These are phyloP conservation scores for Prionchulus punctatus DNA, from an alignment of 2,888 invertebrate species.

Conservation along the genomic window DNA sequence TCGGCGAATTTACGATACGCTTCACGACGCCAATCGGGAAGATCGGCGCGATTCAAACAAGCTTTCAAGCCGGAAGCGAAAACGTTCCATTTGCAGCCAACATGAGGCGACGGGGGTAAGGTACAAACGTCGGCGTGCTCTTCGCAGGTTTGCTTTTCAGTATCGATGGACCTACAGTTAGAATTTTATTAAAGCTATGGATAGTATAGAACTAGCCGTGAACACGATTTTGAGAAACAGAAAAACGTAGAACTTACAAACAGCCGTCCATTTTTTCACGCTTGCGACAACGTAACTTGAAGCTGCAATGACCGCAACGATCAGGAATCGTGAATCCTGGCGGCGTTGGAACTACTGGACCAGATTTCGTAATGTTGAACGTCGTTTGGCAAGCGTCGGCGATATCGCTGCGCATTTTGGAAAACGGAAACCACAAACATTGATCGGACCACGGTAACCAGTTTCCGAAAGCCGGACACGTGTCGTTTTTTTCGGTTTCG, in stretches of 20 bases:
- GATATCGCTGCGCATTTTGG: not conserved
- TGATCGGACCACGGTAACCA: conserved; percentile 7
- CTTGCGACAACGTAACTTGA: conserved; percentile 9
- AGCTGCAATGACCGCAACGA: conserved; percentile 9
- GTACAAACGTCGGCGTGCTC: conserved; percentile 10
- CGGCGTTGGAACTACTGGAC: not conserved
- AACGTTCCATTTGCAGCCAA: conserved; percentile 4
- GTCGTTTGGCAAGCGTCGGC: conserved; percentile 5
- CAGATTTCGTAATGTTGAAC: not conserved
- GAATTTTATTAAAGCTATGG: not conserved
- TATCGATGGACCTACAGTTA: not conserved
- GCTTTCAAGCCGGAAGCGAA: not conserved
- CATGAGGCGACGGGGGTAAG: conserved; percentile 1
- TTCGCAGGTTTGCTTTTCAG: conserved; percentile 2
- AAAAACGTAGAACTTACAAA: not conserved
- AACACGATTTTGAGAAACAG: not conserved
- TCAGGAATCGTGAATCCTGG: conserved; percentile 4
- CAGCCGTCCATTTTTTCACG: conserved; percentile 2
- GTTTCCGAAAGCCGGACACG: conserved; percentile 3
- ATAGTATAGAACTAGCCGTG: not conserved
- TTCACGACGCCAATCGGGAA: conserved; percentile 7
- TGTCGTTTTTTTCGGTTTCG: no score
- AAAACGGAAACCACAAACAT: conserved; percentile 7
- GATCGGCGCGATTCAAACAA: conserved; percentile 7
- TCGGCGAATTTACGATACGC: not conserved